Conservation (phyloP, 2,888 invertebrate species). For the Cyaniris semiargus region DNA sequence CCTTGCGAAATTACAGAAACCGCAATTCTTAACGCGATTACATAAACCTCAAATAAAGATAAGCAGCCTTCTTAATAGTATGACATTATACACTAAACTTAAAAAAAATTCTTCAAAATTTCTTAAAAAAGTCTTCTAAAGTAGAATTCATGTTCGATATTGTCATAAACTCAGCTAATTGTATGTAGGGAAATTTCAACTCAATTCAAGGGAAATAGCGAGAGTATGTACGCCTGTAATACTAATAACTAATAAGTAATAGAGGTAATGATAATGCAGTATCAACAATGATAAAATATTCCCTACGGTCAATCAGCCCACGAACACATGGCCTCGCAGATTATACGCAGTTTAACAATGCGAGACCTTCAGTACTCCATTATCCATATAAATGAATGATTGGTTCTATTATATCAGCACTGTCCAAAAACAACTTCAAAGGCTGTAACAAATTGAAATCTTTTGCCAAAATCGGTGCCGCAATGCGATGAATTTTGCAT, state of each 20-base stretch:
- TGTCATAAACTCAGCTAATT: too few species aligned
- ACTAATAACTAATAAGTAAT: too few species aligned
- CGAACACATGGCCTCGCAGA: conserved; percentile 16
- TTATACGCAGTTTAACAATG: conserved; percentile 24
- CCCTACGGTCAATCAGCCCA: background rate
- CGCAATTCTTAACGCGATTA: too few species aligned
- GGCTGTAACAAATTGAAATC: conserved; percentile 9
- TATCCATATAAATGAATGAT: conserved; percentile 25
- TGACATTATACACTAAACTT: too few species aligned
- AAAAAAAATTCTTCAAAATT: too few species aligned
- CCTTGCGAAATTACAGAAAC: too few species aligned
- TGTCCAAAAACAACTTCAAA: conserved; percentile 1
- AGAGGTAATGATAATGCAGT: background rate
- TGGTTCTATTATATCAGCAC: conserved; percentile 21
- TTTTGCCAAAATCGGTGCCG: conserved; percentile 26
- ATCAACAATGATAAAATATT: conserved; percentile 17
- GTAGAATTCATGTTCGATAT: too few species aligned
- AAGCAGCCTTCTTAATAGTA: too few species aligned
- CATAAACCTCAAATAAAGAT: too few species aligned
- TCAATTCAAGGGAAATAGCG: background rate
- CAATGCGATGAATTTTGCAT: conserved; percentile 20
- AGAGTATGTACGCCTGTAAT: background rate
- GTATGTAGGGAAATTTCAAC: background rate
- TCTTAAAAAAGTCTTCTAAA: too few species aligned
- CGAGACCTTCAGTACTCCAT: conserved; percentile 17